phyloP scores from a whole-genome alignment of 2,113 vertebrate genomes.

The Gallinago undulata region DNA sequence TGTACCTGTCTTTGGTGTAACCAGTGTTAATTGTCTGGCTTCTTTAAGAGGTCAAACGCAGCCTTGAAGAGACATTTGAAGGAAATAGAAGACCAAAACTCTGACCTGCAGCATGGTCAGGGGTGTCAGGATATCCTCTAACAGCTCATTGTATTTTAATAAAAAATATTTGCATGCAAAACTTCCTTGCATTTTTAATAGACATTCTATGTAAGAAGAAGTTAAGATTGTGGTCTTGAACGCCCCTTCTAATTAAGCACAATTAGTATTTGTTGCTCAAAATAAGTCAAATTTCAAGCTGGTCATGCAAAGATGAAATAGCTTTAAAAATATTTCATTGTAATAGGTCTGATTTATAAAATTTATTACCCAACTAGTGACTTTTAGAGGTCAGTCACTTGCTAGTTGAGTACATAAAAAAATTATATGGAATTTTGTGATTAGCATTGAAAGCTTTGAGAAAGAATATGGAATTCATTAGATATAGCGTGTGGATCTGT shows the following conservation, averaged over 20 bases:
- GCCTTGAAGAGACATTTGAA: background rate
- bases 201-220: background rate
- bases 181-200: background rate
- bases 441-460: conserved; percentile 60
- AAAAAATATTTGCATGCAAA: background rate
- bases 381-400: conserved; percentile 71
- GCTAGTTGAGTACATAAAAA: conserved; percentile 69
- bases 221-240: background rate
- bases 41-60: background rate
- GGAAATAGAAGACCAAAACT: background rate
- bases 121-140: background rate
- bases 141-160: background rate
- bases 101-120: background rate
- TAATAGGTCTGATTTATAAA: conserved; percentile 64
- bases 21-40: background rate
- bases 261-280: conserved; percentile 47
- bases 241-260: background rate
- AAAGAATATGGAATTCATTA: conserved; percentile 67
- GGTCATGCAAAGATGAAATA: conserved; percentile 46
- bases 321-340: conserved; percentile 65
- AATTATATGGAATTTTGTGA: conserved; percentile 69
- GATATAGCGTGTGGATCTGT: conserved; percentile 44
- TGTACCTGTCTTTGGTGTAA: background rate
- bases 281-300: conserved; percentile 35
- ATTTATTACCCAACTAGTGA: conserved; percentile 69